Evolutionary conservation across 2,113 vertebrate species (phyloP), one percentile per base, ranked within the genome.

Genomic region (Tupaia tana): DNA sequence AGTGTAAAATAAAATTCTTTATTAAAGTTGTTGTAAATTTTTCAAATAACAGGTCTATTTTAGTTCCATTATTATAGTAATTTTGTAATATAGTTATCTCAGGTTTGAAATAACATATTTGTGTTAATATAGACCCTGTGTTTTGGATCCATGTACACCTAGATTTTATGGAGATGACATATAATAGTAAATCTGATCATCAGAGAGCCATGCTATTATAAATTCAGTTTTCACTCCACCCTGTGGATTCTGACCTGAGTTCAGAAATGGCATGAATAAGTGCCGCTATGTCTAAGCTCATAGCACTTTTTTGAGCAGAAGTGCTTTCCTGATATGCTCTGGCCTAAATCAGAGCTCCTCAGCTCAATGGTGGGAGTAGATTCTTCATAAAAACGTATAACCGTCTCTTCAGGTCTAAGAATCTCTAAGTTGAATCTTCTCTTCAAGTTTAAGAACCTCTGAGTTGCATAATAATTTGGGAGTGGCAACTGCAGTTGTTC

Each of bases 1-100:
- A 94, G 31, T 67, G 0, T 27, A 81, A 91, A 93, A 86, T 87
- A 13, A 94, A 95, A 86, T 83, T 56, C 2, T 3, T 83, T 79
- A 58, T 63, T 90, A 67, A 12, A 86, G 9, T 24, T 74, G 14
- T 25, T 70, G 83, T 13, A 63, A 56, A 89, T 71, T 64, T 95
- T 96, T 90, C 70, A 61, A 94, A 91, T 6, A 64, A 24, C 2
- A 54, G 1, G 18, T 66, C 18, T 81, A 64, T 66, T 78, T 90
- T 80, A 75, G 9, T 79, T 81, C 31, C 95, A 64, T 58, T 31
- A 78, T 54, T 90, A 89, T 15, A 83, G 34, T 75, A 92, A 78
- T 25, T 73, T 3, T 70, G 43, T 69, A 77, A 78, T 34, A 54
- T 6, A 58, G 9, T 80, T 59, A 84, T 18, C 22, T 22, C 24